Percentiles rank a stretch among this genome's conserved stretches.
Evolutionary conservation across 2,113 vertebrate genomes (phyloP).

Genomic region (Murina feae): DNA sequence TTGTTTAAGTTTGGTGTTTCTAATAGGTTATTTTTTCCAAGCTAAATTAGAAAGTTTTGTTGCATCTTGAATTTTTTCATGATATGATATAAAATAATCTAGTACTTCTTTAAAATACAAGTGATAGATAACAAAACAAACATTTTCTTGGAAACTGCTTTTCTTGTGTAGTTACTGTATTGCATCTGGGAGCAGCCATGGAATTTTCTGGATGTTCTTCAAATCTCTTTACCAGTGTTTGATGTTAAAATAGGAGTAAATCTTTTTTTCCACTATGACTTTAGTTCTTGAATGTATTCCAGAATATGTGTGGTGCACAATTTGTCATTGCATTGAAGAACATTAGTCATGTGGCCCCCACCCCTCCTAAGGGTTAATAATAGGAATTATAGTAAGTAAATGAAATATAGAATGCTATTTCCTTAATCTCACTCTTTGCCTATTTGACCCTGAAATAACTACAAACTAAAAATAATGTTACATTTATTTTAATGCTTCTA

Average conservation of each 20-base stretch:
- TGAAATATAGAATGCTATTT: not conserved
- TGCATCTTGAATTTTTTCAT: not conserved
- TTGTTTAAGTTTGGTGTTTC: not conserved
- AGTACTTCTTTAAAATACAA: not conserved
- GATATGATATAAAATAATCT: not conserved
- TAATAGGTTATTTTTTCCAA: not conserved
- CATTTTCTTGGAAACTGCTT: not conserved
- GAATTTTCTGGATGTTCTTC: constrained; percentile 48
- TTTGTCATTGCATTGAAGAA: not conserved
- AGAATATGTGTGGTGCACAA: not conserved
- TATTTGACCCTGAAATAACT: constrained; percentile 1
- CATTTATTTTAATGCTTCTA: constrained; percentile 30
- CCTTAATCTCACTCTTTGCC: not conserved
- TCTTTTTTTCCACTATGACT: constrained; percentile 16
- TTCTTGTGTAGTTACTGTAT: constrained; percentile 19
- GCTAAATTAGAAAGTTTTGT: not conserved
- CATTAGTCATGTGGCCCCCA: not conserved
- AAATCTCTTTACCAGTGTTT: constrained; percentile 48
- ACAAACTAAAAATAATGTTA: not conserved
- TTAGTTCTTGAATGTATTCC: constrained; percentile 26
- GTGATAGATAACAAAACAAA: not conserved
- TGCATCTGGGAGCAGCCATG: constrained; percentile 22
- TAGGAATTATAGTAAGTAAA: constrained; percentile 1
- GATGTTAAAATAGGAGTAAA: constrained; percentile 31
- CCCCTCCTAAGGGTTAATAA: not conserved